Conservation (phyloP, 2,797 vertebrate species). For the Crenuchus spilurus region DNA sequence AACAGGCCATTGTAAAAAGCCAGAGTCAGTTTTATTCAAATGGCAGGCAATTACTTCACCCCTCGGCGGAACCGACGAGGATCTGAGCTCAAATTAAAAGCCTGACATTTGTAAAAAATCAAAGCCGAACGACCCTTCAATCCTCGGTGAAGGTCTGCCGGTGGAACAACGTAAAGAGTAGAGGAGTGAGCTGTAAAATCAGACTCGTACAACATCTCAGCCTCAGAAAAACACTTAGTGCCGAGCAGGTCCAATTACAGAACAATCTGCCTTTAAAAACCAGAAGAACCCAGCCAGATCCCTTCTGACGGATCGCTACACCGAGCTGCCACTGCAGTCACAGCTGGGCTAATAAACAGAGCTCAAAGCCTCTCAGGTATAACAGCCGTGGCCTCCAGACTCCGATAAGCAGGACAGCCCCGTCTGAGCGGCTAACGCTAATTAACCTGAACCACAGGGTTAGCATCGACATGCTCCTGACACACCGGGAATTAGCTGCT, state of each 20-base stretch:
- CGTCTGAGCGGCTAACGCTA: background rate
- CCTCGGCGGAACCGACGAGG: constrained; percentile 12
- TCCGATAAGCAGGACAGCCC: constrained; percentile 18
- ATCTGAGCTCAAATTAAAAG: background rate
- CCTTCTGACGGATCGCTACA: background rate
- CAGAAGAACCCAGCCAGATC: background rate
- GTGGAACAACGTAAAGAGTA: background rate
- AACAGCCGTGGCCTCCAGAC: background rate
- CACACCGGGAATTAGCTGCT: constrained; percentile 35
- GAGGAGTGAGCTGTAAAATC: background rate
- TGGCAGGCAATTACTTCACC: constrained; percentile 22
- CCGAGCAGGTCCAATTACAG: constrained; percentile 4
- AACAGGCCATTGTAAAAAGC: constrained; percentile 27
- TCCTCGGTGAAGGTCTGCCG: background rate
- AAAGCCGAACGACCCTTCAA: background rate
- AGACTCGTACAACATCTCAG: background rate
- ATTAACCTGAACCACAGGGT: constrained; percentile 31
- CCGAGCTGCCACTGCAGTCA: background rate
- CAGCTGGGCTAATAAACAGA: background rate
- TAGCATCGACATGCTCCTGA: constrained; percentile 16
- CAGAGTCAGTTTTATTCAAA: constrained; percentile 39
- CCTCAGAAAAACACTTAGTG: constrained; percentile 22
- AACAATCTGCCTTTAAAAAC: constrained; percentile 7
- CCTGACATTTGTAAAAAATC: background rate
- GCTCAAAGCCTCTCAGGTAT: background rate